Conservation (phyloP, 2,797 vertebrate genomes). For the Sarcophilus harrisii region DNA sequence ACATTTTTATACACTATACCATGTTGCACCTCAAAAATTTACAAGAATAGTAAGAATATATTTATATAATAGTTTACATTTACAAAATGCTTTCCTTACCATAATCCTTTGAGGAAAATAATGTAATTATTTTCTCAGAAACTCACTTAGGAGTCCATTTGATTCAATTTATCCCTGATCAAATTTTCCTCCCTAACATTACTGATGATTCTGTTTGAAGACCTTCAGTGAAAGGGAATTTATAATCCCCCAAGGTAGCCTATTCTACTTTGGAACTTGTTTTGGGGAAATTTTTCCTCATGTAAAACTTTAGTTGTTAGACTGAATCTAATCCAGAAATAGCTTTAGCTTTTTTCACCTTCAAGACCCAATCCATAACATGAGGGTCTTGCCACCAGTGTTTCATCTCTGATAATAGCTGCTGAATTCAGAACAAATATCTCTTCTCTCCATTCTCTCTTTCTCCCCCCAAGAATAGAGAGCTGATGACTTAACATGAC, state of each 20-base stretch:
- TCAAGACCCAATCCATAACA: neutral
- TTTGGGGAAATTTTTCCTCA: neutral
- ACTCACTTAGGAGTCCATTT: neutral
- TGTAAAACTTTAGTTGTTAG: neutral
- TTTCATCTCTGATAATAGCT: neutral
- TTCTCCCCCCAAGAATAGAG: neutral
- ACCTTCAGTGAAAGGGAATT: neutral
- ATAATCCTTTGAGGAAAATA: neutral
- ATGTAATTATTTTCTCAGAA: neutral
- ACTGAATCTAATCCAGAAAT: neutral
- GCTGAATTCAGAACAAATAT: neutral
- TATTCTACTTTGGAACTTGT: neutral
- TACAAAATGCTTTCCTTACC: neutral
- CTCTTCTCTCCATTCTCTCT: neutral
- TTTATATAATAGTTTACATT: neutral
- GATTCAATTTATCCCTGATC: neutral
- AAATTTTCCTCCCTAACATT: neutral
- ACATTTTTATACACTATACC: neutral
- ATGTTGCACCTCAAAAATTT: neutral
- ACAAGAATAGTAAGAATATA: neutral
- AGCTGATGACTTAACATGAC: neutral
- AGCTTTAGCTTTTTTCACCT: neutral
- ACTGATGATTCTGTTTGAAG: neutral
- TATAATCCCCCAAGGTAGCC: neutral
- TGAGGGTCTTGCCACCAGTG: neutral